Evolutionary conservation across 2,113 vertebrate species (phyloP).

Genomic region (Casuarius casuarius): DNA sequence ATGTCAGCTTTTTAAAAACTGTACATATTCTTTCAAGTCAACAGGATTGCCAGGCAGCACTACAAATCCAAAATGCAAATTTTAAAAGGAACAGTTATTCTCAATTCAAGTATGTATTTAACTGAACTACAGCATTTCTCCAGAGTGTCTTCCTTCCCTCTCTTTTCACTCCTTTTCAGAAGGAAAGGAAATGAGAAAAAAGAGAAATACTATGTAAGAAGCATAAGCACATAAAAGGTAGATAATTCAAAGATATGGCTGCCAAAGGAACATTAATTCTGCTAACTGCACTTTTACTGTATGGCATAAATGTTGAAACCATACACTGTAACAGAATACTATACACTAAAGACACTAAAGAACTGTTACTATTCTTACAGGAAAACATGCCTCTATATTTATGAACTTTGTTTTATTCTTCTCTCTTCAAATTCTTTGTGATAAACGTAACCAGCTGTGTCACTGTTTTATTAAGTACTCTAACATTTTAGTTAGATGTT

Average conservation of each 20-base stretch:
- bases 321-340: not conserved
- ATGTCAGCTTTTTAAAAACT: not conserved
- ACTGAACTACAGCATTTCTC: not conserved
- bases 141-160: not conserved
- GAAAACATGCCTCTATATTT: not conserved
- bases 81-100: not conserved
- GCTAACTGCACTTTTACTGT: not conserved
- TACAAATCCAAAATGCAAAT: not conserved
- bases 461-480: not conserved
- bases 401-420: not conserved
- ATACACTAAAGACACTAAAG: not conserved
- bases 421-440: not conserved
- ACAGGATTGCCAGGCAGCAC: not conserved
- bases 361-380: not conserved
- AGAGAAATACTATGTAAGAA: not conserved
- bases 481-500: conserved; percentile 4
- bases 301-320: not conserved
- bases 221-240: not conserved
- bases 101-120: not conserved
- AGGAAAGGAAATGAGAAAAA: not conserved
- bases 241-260: not conserved
- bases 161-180: not conserved
- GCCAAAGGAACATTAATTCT: not conserved
- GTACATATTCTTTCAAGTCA: fast-evolving
- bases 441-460: not conserved